These are phyloP conservation scores for Ramphastos sulfuratus DNA, from an alignment of 2,113 vertebrate genomes.

Conservation along the genomic window DNA sequence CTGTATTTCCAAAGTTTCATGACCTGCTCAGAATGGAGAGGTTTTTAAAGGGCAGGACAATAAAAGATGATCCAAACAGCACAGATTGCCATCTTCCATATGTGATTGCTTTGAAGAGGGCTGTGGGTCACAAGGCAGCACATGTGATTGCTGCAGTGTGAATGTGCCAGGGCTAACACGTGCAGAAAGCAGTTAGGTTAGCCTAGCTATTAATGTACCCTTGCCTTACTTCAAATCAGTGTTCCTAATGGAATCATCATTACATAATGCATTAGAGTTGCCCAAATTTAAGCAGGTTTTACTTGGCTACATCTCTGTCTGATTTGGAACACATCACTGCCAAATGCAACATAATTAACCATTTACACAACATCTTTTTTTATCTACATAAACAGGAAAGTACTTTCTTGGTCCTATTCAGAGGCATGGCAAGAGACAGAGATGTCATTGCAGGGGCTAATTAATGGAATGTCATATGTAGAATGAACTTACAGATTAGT, in stretches of 20 bases:
- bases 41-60: background rate
- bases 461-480: background rate
- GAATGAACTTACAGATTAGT: background rate
- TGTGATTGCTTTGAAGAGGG: background rate
- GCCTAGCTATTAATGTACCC: background rate
- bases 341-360: background rate
- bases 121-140: conserved; percentile 7
- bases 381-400: background rate
- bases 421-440: background rate
- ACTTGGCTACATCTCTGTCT: background rate
- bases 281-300: background rate
- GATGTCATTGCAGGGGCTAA: background rate
- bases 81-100: background rate
- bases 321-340: background rate
- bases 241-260: background rate
- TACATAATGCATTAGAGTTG: background rate
- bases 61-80: background rate
- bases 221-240: conserved; percentile 5
- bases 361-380: background rate
- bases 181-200: background rate
- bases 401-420: background rate
- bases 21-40: background rate
- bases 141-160: background rate
- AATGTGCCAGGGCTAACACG: background rate
- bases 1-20: background rate